Evolutionary conservation across 2,888 invertebrate genomes (phyloP), one percentile per base, ranked within the genome.

Genomic region (Drosophila macrospina): DNA sequence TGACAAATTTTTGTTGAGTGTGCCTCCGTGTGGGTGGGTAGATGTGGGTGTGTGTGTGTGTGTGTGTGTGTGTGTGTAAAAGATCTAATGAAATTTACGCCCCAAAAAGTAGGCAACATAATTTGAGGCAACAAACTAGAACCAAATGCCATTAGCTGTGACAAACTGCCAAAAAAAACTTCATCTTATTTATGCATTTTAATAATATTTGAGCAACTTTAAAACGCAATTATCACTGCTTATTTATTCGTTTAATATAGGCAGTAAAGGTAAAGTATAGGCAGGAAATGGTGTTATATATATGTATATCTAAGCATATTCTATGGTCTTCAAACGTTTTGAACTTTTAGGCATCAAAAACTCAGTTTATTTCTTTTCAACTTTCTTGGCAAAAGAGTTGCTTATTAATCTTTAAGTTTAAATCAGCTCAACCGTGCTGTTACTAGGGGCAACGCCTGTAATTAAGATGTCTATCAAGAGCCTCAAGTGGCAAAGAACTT

Each of bases 51-150:
- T 16, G 45, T 20, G 41, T 42, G 26, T 26, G 20, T 24, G 26
- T 24, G 11, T 16, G 44, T 45, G 54, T 16, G 45, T 20, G 41
- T 47, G 36, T 52, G 47, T 55, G 54, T 48, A 11, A 34, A 56
- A 30, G 37, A 32, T 45, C 37, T 78, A 74, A 78, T 74, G 64
- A 78, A 68, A 75, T 78, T 65, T 74, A 62, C 75, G 71, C 62
- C 63, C 75, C n/a, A 64, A 56, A 68, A 64, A 78, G 69, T 54
- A 56, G 67, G 66, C 60, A 62, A 61, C 68, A 41, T 60, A 66
- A 62, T 77, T 72, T 63, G 28, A 55, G 36, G 32, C 54, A 50
- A 24, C 54, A 51, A 74, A 69, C 70, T 69, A 70, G 39, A 26
- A 8, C 8, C 61, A 47, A 64, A 70, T 61, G 60, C 15, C 55